Evolutionary conservation across 2,888 invertebrate species (phyloP), one percentile per base, ranked within the genome.

Genomic region (Lepidochrysops patricia): DNA sequence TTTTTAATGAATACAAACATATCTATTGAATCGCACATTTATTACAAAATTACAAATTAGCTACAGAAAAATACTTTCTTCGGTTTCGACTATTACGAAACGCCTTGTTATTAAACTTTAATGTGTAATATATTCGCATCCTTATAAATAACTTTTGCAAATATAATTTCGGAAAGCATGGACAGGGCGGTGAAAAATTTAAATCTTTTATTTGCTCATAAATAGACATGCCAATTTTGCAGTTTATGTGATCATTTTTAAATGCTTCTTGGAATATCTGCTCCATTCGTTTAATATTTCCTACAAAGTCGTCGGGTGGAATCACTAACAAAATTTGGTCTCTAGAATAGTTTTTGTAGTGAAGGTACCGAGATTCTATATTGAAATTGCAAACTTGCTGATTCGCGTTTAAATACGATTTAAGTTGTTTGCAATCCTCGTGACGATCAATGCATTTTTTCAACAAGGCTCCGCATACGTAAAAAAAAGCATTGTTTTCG

Each of bases 401-500:
- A 32, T 32, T 32, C 5, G 32, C 32, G 32, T 9, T 32, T 32
- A 32, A 32, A 32, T 32, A 32, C 32, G 32, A 9, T 32, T 32
- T 6, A 2, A 32, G 32, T 32, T 32, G 6, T 32, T 32, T 6
- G 32, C 32, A 32, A 9, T 9, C 32, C 32, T 32, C 9, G 56
- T 56, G 56, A 34, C 34, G n/a, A 19, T 57, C 57, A 15, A 29
- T n/a, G n/a, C 57, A 57, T 57, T 35, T 57, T 57, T 35, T 57
- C 35, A 35, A 19, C 13, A 57, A 34, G 23, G 15, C 29, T 25
- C 35, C 25, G n/a, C 23, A 23, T 57, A 57, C 57, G 34, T 63
- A 58, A 32, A 61, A 37, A 50, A 61, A 34, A 4, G 56, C n/a
- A 27, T 61, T 61, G 60, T 60, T 60, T 60, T 58, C 37, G 27